phyloP scores from a whole-genome alignment of 2,113 vertebrate species.

The Pelecanoides urinatrix region DNA sequence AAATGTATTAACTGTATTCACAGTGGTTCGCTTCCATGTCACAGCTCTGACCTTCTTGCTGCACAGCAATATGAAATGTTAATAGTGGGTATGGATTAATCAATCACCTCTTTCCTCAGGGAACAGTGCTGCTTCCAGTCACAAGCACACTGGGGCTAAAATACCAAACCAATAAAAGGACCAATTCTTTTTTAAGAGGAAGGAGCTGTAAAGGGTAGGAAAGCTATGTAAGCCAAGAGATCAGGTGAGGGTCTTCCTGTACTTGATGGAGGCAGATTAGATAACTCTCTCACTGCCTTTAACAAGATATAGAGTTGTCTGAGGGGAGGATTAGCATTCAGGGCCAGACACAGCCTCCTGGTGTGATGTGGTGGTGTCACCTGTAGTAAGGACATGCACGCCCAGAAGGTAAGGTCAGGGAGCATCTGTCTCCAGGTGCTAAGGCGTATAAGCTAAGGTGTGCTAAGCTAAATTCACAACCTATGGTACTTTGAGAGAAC shows the following conservation, averaged over 20 bases:
- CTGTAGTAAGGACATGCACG: neutral
- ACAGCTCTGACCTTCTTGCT: neutral
- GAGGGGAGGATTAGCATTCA: neutral
- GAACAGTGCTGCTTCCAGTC: neutral
- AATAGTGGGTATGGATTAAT: neutral
- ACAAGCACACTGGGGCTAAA: neutral
- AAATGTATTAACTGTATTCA: neutral
- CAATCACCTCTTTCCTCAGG: neutral
- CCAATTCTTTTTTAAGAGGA: neutral
- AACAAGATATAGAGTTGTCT: neutral
- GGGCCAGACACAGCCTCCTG: neutral
- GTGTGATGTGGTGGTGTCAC: neutral
- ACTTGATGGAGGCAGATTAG: neutral
- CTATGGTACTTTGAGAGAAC: neutral
- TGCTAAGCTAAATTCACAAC: neutral
- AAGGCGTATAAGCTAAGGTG: neutral
- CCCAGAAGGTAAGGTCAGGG: neutral
- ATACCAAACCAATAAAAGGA: neutral
- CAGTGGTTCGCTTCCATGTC: accelerated
- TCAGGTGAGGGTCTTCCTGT: neutral
- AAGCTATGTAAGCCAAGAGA: neutral
- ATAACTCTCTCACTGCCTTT: neutral
- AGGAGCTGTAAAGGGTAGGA: neutral
- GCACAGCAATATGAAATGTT: neutral
- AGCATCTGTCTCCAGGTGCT: neutral